Percentiles rank a stretch among this genome's conserved stretches.
Conservation (phyloP, 2,797 vertebrate genomes). For the Aselliscus stoliczkanus region DNA sequence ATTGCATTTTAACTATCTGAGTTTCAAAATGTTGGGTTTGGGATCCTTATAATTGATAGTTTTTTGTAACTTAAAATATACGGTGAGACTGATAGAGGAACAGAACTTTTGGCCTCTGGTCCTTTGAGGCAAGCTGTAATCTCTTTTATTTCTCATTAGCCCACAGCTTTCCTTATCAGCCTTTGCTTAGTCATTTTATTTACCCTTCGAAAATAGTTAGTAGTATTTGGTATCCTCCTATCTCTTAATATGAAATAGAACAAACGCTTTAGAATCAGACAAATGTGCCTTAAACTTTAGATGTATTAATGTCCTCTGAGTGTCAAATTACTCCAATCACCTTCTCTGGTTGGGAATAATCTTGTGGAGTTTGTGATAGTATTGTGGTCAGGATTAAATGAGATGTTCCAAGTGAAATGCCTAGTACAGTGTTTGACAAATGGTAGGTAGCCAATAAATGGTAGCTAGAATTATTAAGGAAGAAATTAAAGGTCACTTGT, state of each 20-base stretch:
- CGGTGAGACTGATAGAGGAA: not conserved
- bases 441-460: not conserved
- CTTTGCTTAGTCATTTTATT: not conserved
- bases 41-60: not conserved
- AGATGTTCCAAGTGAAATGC: not conserved
- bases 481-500: not conserved
- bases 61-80: not conserved
- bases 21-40: constrained; percentile 4
- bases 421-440: not conserved
- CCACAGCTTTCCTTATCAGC: not conserved
- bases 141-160: not conserved
- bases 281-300: not conserved
- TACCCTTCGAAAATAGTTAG: not conserved
- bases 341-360: not conserved
- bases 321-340: not conserved
- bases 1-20: not conserved
- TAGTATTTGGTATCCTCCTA: not conserved
- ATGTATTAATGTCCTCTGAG: not conserved
- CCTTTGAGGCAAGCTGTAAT: not conserved
- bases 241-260: not conserved
- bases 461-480: not conserved
- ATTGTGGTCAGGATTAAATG: not conserved
- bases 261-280: not conserved
- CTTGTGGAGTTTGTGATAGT: not conserved
- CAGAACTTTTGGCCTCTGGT: not conserved